These are phyloP conservation scores for Atta texana DNA, from an alignment of 1,140 invertebrate genomes.

Conservation along the genomic window DNA sequence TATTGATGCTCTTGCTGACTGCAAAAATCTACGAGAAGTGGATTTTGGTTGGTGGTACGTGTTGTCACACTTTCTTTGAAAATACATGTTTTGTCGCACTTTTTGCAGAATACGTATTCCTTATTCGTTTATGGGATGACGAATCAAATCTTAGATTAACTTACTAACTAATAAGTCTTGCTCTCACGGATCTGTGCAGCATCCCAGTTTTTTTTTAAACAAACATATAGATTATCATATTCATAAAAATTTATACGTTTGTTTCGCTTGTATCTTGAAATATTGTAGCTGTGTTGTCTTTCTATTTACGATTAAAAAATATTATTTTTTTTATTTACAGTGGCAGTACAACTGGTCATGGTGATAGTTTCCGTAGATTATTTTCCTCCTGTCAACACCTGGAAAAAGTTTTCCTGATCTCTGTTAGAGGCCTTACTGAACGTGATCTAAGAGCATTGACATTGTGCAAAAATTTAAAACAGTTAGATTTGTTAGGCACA, in stretches of 20 bases:
- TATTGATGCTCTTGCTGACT: conserved; percentile 89
- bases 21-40: conserved; percentile 91
- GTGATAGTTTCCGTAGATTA: conserved; percentile 85
- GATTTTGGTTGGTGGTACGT: conserved; percentile 97
- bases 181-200: too few relatives aligned
- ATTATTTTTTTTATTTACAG: conserved; percentile 75
- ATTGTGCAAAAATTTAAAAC: conserved; percentile 89
- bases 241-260: neutral
- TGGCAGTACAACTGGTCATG: conserved; percentile 85
- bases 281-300: neutral
- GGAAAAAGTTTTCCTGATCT: conserved; percentile 92
- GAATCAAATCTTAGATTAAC: neutral
- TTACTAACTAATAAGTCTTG: neutral
- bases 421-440: conserved; percentile 92
- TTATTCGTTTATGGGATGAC: neutral
- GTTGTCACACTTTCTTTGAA: conserved; percentile 65
- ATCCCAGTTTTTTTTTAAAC: neutral
- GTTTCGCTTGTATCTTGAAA: conserved; percentile 16
- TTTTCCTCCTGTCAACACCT: conserved; percentile 88
- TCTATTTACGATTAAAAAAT: neutral
- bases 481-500: conserved; percentile 94
- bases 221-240: conserved; percentile 21
- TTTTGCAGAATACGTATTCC: neutral
- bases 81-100: neutral
- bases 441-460: conserved; percentile 91